phyloP scores from a whole-genome alignment of 2,888 invertebrate species.

The Adineta ricciae region DNA sequence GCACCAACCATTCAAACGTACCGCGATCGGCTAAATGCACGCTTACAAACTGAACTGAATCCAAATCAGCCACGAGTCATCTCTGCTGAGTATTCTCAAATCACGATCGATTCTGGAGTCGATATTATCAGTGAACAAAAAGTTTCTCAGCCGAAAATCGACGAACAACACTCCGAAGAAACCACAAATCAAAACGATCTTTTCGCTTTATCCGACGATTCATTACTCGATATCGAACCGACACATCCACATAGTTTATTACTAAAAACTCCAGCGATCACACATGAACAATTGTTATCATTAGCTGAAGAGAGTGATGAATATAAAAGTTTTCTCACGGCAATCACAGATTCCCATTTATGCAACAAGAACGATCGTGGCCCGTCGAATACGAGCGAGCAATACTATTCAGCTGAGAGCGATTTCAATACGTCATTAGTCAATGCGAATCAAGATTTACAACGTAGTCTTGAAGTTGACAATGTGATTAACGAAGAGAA shows the following conservation, averaged over 20 bases:
- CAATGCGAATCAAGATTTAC: neutral
- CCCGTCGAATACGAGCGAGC: neutral
- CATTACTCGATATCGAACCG: neutral
- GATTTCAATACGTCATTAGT: constrained; percentile 1
- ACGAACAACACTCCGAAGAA: neutral
- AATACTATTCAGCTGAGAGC: constrained; percentile 6
- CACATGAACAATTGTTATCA: neutral
- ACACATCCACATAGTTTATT: neutral
- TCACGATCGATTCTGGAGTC: neutral
- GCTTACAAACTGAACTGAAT: neutral
- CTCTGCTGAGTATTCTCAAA: neutral
- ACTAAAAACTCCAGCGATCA: neutral
- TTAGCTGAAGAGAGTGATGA: neutral
- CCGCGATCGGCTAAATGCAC: neutral
- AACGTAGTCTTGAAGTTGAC: neutral
- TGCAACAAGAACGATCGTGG: neutral
- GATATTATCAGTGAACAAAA: constrained; percentile 2
- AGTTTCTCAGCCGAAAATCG: neutral
- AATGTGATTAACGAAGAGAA: neutral
- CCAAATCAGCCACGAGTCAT: neutral
- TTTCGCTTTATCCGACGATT: constrained; percentile 1
- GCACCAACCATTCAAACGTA: neutral
- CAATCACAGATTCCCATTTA: neutral
- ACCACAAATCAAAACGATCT: neutral
- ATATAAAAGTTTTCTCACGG: neutral